Evolutionary conservation across 2,888 invertebrate genomes (phyloP), one percentile per base, ranked within the genome.

Genomic region (Salticus scenicus): DNA sequence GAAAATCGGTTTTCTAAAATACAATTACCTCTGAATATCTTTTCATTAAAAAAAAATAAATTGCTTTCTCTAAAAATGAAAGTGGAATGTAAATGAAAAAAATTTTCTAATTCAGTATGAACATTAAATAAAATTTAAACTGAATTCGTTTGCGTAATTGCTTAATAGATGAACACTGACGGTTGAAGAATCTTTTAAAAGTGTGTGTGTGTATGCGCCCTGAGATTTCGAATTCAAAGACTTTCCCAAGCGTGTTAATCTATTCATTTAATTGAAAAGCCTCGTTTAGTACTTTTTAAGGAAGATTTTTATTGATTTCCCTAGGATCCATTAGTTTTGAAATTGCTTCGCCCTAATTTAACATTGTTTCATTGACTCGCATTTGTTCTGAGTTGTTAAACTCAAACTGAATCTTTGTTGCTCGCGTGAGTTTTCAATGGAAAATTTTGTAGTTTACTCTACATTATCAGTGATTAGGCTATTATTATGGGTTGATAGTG

Each of bases 191-290:
- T 47, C 47, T 14, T 14, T 10, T 37, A 37, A n/a, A n/a, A 7
- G 37, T 37, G 37, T 37, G 10, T 37, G 37, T 37, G 37, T 37
- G 37, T 37, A 10, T 7, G 37, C 37, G 37, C 37, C 7, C 37
- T 2, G 47, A 47, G 17, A 47, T 47, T 47, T 47, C 4, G 47
- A 47, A 47, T 17, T 47, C 17, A n/a, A 47, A n/a, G 17, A 47
- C 47, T n/a, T 47, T 14, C n/a, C 47, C 47, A 47, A 47, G 47
- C 47, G 47, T 47, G 47, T 47, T 47, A 47, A 47, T 47, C 47
- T 47, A 47, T 47, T 47, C 47, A 47, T 47, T 47, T 47, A 47
- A 47, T 47, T 47, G 47, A 47, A 47, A 47, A 47, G 47, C 10
- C 47, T 47, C 47, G 47, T 47, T 47, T 47, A 47, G n/a, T 37